Conservation (phyloP, 1,140 invertebrate genomes). For the Phenacoccus solenopsis region DNA sequence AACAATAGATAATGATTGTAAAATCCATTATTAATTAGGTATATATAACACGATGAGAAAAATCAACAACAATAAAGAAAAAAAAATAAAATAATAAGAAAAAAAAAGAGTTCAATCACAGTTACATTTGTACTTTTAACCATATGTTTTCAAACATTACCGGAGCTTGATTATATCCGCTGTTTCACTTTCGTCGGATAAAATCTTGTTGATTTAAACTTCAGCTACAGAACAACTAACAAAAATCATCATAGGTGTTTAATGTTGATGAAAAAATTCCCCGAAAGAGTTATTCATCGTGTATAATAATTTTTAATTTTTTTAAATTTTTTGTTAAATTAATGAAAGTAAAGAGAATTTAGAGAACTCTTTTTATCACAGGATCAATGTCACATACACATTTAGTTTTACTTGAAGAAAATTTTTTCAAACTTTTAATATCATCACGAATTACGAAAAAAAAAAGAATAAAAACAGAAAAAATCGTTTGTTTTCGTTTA, state of each 20-base stretch:
- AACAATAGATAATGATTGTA: background rate
- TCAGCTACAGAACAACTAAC: too few species aligned
- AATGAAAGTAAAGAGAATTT: background rate
- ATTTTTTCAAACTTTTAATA: too few species aligned
- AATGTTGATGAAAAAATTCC: background rate
- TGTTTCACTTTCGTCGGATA: too few species aligned
- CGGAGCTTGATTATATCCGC: background rate
- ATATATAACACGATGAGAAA: background rate
- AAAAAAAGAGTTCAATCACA: background rate
- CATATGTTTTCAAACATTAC: background rate
- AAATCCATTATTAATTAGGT: too few species aligned
- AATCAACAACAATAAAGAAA: too few species aligned
- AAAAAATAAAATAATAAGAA: background rate
- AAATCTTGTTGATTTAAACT: too few species aligned
- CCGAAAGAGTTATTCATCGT: background rate
- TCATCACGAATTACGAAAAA: too few species aligned
- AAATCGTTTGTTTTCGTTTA: background rate
- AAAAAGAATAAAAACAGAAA: background rate
- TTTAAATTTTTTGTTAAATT: background rate
- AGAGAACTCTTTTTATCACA: background rate
- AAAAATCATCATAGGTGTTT: too few species aligned
- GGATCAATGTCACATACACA: background rate
- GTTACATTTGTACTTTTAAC: background rate
- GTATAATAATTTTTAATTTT: background rate
- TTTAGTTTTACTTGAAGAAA: background rate